Evolutionary conservation across 2,797 vertebrate species (phyloP).

Genomic region (Bothrops alternatus): DNA sequence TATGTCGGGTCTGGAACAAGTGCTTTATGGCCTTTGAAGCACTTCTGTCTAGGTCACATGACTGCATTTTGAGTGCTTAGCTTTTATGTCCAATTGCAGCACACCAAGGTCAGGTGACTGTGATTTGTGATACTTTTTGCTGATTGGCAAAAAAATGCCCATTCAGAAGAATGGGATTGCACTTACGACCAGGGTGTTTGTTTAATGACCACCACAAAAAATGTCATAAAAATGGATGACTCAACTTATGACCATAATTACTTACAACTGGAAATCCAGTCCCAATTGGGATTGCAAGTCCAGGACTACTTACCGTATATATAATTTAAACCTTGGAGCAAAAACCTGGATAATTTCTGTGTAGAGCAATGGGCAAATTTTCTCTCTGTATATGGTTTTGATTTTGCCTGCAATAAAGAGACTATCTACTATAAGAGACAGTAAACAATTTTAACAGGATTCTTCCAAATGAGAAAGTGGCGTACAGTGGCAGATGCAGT

Average conservation of each 20-base stretch:
- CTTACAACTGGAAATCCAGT: background rate
- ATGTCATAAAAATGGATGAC: background rate
- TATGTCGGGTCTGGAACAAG: background rate
- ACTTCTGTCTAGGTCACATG: background rate
- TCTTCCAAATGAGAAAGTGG: background rate
- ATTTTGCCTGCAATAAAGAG: background rate
- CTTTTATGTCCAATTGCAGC: background rate
- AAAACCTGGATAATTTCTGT: background rate
- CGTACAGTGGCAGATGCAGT: too few relatives aligned
- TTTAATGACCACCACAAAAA: background rate
- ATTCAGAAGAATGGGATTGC: background rate
- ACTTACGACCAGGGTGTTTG: background rate
- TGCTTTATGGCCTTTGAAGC: background rate
- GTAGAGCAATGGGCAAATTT: background rate
- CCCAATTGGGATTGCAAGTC: background rate
- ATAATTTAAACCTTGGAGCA: background rate
- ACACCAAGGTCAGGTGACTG: background rate
- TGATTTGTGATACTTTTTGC: background rate
- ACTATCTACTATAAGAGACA: background rate
- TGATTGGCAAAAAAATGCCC: background rate
- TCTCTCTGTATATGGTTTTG: background rate
- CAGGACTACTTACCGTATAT: background rate
- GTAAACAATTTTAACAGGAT: background rate
- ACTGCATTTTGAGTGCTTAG: background rate
- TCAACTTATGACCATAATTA: background rate